Evolutionary conservation across 2,888 invertebrate species (phyloP).

Genomic region (Unio delphinus): DNA sequence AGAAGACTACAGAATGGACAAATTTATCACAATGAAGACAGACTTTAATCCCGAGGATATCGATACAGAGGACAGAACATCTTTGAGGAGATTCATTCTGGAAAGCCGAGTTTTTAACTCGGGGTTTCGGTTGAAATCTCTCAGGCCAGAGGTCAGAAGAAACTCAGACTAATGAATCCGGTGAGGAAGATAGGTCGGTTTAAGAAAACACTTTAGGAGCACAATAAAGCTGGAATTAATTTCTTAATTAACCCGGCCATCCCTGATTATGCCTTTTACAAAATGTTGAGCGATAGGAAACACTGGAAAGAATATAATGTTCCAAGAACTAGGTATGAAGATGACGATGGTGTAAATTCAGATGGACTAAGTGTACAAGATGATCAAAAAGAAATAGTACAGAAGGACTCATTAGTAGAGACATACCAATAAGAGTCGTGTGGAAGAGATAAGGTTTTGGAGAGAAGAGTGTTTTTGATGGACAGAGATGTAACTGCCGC

Average conservation of each 20-base stretch:
- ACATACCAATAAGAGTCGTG: too few relatives aligned
- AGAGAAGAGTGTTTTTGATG: too few relatives aligned
- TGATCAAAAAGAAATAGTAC: too few relatives aligned
- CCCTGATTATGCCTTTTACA: slow-evolving; percentile 27
- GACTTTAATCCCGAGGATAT: slow-evolving; percentile 32
- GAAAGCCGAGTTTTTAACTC: slow-evolving; percentile 42
- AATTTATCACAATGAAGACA: slow-evolving; percentile 44
- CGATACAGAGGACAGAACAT: slow-evolving; percentile 25
- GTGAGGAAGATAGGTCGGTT: slow-evolving; percentile 24
- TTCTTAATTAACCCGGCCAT: slow-evolving; percentile 39
- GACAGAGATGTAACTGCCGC: background rate
- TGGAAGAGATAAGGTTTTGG: too few relatives aligned
- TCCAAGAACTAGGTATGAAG: slow-evolving; percentile 1
- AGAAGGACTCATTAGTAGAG: too few relatives aligned
- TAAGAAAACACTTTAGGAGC: slow-evolving; percentile 33
- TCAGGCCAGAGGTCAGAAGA: slow-evolving; percentile 40
- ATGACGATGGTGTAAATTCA: background rate
- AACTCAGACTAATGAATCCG: slow-evolving; percentile 42
- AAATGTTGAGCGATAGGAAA: slow-evolving; percentile 35
- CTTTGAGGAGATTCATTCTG: slow-evolving; percentile 34
- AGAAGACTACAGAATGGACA: slow-evolving; percentile 38
- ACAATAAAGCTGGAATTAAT: slow-evolving; percentile 24
- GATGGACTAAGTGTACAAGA: too few relatives aligned
- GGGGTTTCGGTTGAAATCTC: slow-evolving; percentile 38
- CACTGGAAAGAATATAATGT: slow-evolving; percentile 33